Conservation (phyloP, 1,140 invertebrate genomes). For the Ceratoteleas bidentatus region DNA sequence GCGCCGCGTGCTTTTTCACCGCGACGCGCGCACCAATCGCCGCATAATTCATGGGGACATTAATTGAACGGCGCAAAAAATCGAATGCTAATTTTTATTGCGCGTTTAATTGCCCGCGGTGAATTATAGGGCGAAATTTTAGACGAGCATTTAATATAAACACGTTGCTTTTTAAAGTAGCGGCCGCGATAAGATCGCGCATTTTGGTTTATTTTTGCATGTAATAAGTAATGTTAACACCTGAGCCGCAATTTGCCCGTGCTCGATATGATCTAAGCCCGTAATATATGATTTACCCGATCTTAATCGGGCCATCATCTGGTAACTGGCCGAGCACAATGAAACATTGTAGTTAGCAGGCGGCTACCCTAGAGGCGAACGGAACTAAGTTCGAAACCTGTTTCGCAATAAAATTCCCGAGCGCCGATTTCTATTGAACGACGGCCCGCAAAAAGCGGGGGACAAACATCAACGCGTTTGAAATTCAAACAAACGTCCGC, state of each 20-base stretch:
- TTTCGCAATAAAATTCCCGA: constrained; percentile 24
- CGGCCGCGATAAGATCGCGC: too few relatives aligned
- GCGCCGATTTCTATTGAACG: constrained; percentile 13
- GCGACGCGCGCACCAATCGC: background rate
- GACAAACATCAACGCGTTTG: background rate
- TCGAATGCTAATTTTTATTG: constrained; percentile 5
- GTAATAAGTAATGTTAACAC: constrained; percentile 57
- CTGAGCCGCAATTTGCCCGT: constrained; percentile 33
- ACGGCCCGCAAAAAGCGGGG: background rate
- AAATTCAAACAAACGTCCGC: background rate
- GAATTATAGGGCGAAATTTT: constrained; percentile 4
- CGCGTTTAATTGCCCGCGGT: background rate
- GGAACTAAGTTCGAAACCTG: constrained; percentile 35
- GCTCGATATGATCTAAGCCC: constrained; percentile 35
- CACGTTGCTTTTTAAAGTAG: too few relatives aligned
- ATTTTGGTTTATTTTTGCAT: constrained; percentile 8
- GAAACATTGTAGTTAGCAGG: constrained; percentile 39
- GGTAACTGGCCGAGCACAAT: constrained; percentile 42
- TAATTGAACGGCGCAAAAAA: constrained; percentile 3
- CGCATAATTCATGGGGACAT: constrained; percentile 17
- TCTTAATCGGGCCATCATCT: constrained; percentile 46
- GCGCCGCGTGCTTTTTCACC: too few relatives aligned
- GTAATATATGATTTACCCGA: constrained; percentile 52
- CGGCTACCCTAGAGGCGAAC: constrained; percentile 17
- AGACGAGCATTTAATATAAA: too few relatives aligned